Evolutionary conservation across 2,888 invertebrate species (phyloP), one percentile per base, ranked within the genome.

Genomic region (Ganaspis brasiliensis): DNA sequence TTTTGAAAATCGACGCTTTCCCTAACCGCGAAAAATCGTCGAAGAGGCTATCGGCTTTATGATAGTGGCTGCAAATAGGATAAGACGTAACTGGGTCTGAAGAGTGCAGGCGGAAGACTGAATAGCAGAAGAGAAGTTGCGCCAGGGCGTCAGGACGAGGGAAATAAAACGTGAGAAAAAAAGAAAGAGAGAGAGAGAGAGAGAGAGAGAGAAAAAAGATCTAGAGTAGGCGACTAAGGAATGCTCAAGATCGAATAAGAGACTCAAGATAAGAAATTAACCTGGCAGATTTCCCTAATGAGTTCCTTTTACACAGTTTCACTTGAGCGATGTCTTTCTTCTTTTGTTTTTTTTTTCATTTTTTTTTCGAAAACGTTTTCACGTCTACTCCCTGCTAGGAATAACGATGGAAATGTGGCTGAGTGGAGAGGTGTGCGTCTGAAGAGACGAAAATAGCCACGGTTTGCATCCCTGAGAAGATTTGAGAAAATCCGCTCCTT

Each of bases 221-320:
- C 19, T 75, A 72, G 67, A 74, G 57, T 49, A 16, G 67, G 14
- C 63, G 67, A 56, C 72, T 76, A 74, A 74, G 56, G 35, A 56
- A 61, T 61, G 35, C 61, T 61, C 61, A 37, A 61, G 61, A 61
- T 61, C 61, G 35, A 61, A 61, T 61, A 59, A 75, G 59, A 78
- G 76, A 70, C 70, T 77, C 74, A 74, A 84, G 85, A 85, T 84
- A 83, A 85, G 85, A 80, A 87, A 86, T 86, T 85, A 85, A 85
- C 81, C 80, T 83, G 80, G 83, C 80, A 84, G 85, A 85, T 86
- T 86, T 85, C 82, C 84, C 84, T 87, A 87, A 87, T 84, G 86
- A 87, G 86, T 82, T 83, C 81, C 81, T 82, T 83, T 84, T 82
- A 80, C 82, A 81, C 82, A 79, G 76, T 84, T 84, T 82, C 81